phyloP scores from a whole-genome alignment of 2,113 vertebrate species.

The Silurus meridionalis region DNA sequence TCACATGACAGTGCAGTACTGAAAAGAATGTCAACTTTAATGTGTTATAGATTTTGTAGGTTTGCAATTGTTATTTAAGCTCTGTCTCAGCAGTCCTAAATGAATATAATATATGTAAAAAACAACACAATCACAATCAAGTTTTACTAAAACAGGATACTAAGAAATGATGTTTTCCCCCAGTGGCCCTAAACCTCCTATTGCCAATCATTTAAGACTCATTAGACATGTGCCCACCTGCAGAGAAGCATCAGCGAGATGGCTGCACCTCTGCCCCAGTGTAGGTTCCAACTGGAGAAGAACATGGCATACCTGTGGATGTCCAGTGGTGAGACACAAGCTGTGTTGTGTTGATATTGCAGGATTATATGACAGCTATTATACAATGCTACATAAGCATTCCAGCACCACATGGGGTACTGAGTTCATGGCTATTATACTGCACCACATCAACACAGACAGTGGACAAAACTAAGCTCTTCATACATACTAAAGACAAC shows the following conservation, averaged over 20 bases:
- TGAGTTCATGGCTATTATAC: neutral
- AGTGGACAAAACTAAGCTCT: conserved; percentile 1
- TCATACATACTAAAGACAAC: conserved; percentile 17
- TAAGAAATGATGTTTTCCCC: conserved; percentile 12
- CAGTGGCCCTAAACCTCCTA: neutral
- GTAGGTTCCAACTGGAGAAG: neutral
- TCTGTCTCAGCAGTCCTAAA: neutral
- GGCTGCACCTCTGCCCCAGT: neutral
- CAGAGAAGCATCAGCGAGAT: conserved; percentile 37
- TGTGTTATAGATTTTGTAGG: neutral
- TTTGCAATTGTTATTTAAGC: neutral
- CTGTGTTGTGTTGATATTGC: conserved; percentile 5
- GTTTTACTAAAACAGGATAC: conserved; percentile 34
- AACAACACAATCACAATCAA: conserved; percentile 4
- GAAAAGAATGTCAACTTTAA: neutral
- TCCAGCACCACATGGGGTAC: neutral
- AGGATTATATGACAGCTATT: neutral
- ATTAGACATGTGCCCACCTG: conserved; percentile 54
- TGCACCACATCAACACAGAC: conserved; percentile 8
- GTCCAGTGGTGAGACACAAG: neutral
- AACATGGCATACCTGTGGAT: conserved; percentile 62
- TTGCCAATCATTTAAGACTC: conserved; percentile 52
- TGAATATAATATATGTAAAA: neutral
- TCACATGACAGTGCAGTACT: neutral
- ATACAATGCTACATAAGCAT: neutral